Conservation (phyloP, 2,113 vertebrate genomes). For the Mastomys natalensis region DNA sequence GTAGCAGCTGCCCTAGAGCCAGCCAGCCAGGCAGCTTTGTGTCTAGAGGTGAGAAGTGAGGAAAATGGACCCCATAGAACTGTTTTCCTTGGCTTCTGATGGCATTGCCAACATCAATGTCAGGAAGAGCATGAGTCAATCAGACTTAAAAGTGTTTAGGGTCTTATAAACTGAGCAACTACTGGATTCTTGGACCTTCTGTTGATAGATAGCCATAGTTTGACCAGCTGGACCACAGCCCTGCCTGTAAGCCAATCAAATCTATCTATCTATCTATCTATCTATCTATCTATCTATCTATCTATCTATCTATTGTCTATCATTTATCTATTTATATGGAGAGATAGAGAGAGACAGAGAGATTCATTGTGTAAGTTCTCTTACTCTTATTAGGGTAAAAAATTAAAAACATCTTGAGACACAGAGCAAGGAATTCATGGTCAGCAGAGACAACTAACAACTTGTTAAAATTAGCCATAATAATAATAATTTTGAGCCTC, state of each 20-base stretch:
- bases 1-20: background rate
- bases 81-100: background rate
- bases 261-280: accelerated
- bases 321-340: too few species aligned
- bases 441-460: too few species aligned
- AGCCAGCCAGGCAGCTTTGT: background rate
- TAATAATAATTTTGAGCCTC: too few species aligned
- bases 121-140: background rate
- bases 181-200: background rate
- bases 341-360: background rate
- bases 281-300: background rate
- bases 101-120: background rate
- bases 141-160: background rate
- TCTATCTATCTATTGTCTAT: background rate
- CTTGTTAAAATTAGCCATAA: too few species aligned
- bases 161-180: background rate
- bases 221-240: background rate
- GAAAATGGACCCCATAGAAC: background rate
- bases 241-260: background rate
- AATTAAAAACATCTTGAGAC: too few species aligned
- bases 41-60: background rate
- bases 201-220: background rate
- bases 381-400: too few species aligned
- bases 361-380: background rate
- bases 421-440: too few species aligned